These are phyloP conservation scores for Amaurobius ferox DNA, from an alignment of 2,888 invertebrate species.

Conservation along the genomic window DNA sequence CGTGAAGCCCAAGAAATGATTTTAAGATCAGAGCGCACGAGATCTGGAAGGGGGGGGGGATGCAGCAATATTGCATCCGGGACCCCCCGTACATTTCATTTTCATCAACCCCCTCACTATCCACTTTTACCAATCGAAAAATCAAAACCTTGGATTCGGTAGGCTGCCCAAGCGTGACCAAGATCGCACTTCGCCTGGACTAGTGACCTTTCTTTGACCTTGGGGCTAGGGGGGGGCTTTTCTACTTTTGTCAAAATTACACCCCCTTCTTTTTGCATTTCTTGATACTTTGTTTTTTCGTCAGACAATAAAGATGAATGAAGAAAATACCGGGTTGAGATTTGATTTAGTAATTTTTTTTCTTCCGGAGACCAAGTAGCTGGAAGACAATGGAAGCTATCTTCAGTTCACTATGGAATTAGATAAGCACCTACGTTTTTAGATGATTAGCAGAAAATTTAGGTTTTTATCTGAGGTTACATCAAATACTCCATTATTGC, in stretches of 20 bases:
- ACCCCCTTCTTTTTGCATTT: constrained; percentile 55
- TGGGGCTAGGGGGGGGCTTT: constrained; percentile 27
- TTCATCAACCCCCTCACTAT: constrained; percentile 31
- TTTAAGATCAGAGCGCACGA: constrained; percentile 5
- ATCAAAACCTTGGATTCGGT: constrained; percentile 59
- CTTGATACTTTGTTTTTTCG: constrained; percentile 12
- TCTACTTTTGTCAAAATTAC: constrained; percentile 31
- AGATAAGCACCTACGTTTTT: too few species aligned
- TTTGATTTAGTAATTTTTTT: constrained; percentile 53
- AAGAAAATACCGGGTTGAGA: constrained; percentile 52
- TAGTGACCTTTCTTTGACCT: constrained; percentile 67
- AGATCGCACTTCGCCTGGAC: constrained; percentile 57
- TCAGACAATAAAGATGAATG: constrained; percentile 47
- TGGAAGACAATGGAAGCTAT: neutral
- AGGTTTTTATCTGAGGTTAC: neutral
- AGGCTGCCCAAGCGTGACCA: constrained; percentile 49
- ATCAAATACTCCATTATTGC: neutral
- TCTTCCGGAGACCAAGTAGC: constrained; percentile 1
- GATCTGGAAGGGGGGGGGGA: constrained; percentile 22
- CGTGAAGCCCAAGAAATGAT: constrained; percentile 24
- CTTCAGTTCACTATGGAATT: too few species aligned
- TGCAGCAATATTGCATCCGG: constrained; percentile 61
- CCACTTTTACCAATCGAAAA: constrained; percentile 66
- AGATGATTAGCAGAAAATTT: neutral
- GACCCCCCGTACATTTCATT: constrained; percentile 25